Evolutionary conservation across 2,888 invertebrate species (phyloP).

Genomic region (Sturmia bella): DNA sequence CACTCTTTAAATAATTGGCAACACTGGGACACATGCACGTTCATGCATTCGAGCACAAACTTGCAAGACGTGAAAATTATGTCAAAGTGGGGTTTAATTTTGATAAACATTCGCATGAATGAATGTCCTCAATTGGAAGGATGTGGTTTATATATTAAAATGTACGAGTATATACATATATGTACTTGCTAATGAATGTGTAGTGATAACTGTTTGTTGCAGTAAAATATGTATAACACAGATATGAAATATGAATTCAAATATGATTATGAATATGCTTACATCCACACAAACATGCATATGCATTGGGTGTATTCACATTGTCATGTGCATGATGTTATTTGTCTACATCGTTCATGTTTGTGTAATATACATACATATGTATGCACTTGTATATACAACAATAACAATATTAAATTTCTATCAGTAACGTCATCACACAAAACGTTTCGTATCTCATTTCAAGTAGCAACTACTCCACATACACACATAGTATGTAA

Average conservation of each 20-base stretch:
- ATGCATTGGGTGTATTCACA: background rate
- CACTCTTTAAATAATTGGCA: constrained; percentile 6
- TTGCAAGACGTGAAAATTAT: constrained; percentile 40
- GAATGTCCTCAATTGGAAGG: constrained; percentile 24
- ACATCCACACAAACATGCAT: background rate
- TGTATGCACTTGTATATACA: constrained; percentile 5
- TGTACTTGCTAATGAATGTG: constrained; percentile 41
- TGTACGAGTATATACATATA: no score
- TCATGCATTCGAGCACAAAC: constrained; percentile 15
- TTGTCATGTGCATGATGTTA: background rate
- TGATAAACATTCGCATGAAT: constrained; percentile 12
- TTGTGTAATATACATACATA: background rate
- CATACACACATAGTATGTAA: background rate
- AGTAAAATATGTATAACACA: constrained; percentile 15
- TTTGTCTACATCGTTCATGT: background rate
- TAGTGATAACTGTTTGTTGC: constrained; percentile 8
- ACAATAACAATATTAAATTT: constrained; percentile 48
- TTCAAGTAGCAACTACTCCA: constrained; percentile 3
- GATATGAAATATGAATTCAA: background rate
- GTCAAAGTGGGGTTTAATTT: constrained; percentile 54
- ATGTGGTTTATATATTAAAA: constrained; percentile 23
- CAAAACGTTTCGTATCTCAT: constrained; percentile 21
- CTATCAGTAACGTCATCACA: constrained; percentile 40
- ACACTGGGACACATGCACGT: background rate
- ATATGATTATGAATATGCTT: background rate